These are phyloP conservation scores for Anoplophora glabripennis DNA, from an alignment of 1,140 invertebrate genomes.

Conservation along the genomic window DNA sequence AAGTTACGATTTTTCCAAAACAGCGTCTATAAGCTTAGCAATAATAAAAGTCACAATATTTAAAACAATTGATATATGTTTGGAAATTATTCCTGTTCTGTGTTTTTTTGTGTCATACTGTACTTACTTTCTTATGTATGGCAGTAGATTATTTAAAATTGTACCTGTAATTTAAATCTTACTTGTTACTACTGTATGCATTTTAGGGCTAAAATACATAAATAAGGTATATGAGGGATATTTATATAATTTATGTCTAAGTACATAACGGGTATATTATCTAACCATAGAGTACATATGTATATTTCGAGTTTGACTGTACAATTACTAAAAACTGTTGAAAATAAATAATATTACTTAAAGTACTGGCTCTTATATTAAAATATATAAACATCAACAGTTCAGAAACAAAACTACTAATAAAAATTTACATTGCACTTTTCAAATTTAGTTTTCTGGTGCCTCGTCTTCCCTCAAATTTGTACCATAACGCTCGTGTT, in stretches of 20 bases:
- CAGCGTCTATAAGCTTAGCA: too few relatives aligned
- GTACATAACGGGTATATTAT: conserved; percentile 32
- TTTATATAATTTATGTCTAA: conserved; percentile 35
- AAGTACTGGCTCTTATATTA: conserved; percentile 49
- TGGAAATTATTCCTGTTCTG: too few relatives aligned
- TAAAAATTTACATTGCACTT: conserved; percentile 44
- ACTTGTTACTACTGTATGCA: too few relatives aligned
- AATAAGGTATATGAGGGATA: conserved; percentile 6
- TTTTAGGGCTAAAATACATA: too few relatives aligned
- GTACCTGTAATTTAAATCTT: too few relatives aligned
- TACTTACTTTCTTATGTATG: too few relatives aligned
- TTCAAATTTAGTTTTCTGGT: conserved; percentile 23
- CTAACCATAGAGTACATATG: conserved; percentile 12
- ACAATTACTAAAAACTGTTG: conserved; percentile 34
- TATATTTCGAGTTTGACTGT: conserved; percentile 26
- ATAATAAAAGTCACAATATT: too few relatives aligned
- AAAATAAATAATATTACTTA: conserved; percentile 47
- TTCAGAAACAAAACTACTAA: conserved; percentile 32
- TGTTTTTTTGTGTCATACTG: too few relatives aligned
- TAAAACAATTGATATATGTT: too few relatives aligned
- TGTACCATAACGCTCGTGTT: conserved; percentile 20
- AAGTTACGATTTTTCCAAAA: too few relatives aligned
- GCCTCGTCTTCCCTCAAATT: conserved; percentile 22
- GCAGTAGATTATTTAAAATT: too few relatives aligned
- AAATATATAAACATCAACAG: conserved; percentile 51